phyloP scores from a whole-genome alignment of 2,888 invertebrate genomes.

The Schizotus pectinicornis region DNA sequence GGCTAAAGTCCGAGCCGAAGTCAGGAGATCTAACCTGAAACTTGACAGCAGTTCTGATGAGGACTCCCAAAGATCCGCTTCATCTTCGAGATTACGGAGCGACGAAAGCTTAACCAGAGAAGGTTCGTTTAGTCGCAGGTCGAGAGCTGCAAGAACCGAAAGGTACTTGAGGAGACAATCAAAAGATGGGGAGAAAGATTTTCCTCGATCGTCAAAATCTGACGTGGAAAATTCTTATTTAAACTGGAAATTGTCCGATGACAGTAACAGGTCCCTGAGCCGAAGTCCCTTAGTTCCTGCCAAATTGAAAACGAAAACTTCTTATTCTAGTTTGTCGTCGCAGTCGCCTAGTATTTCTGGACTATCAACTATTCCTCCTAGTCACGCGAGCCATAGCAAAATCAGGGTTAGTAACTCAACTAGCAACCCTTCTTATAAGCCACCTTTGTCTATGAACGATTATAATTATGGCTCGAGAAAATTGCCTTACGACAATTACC shows the following conservation, averaged over 20 bases:
- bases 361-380: conserved; percentile 56
- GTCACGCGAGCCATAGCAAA: conserved; percentile 47
- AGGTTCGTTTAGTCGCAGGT: conserved; percentile 67
- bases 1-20: conserved; percentile 72
- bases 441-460: conserved; percentile 50
- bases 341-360: conserved; percentile 48
- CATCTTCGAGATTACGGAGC: conserved; percentile 71
- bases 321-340: conserved; percentile 40
- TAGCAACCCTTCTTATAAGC: conserved; percentile 49
- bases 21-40: conserved; percentile 65
- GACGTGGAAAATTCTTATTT: conserved; percentile 47
- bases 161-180: conserved; percentile 78
- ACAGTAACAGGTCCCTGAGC: conserved; percentile 45
- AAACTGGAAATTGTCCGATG: conserved; percentile 40
- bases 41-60: conserved; percentile 75
- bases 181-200: conserved; percentile 68
- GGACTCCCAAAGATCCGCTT: conserved; percentile 72
- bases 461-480: conserved; percentile 42
- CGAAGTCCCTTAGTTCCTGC: conserved; percentile 46
- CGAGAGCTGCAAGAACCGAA: conserved; percentile 79
- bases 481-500: conserved; percentile 28
- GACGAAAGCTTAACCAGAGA: conserved; percentile 70
- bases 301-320: conserved; percentile 34
- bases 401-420: conserved; percentile 49
- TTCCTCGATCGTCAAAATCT: conserved; percentile 48